Conservation (phyloP, 2,888 invertebrate genomes). For the Lamellibrachia columna region DNA sequence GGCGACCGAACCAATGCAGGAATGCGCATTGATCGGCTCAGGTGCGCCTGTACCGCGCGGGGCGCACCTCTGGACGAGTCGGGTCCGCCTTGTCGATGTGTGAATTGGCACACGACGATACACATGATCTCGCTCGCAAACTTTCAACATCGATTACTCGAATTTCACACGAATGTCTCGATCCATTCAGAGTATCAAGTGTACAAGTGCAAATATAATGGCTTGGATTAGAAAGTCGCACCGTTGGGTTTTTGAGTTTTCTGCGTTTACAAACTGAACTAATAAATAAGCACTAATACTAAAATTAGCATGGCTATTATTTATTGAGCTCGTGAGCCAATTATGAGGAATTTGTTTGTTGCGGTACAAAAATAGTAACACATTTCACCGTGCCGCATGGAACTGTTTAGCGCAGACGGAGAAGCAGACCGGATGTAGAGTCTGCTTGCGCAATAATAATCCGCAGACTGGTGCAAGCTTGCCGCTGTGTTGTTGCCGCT, state of each 20-base stretch:
- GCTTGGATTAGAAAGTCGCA: neutral
- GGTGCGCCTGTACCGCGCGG: neutral
- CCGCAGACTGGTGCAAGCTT: neutral
- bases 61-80: neutral
- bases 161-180: neutral
- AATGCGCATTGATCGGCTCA: constrained; percentile 9
- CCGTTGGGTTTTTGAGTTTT: neutral
- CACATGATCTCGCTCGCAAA: neutral
- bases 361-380: neutral
- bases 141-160: neutral
- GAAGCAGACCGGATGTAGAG: neutral
- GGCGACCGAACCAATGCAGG: constrained; percentile 9
- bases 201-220: neutral
- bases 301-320: neutral
- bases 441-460: neutral
- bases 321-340: neutral
- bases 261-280: neutral
- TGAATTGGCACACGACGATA: neutral
- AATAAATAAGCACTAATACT: too few relatives aligned
- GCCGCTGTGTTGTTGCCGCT: neutral
- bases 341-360: neutral
- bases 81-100: neutral
- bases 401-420: neutral
- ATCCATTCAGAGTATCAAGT: neutral
- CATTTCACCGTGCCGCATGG: neutral